phyloP scores from a whole-genome alignment of 2,888 invertebrate genomes.

The Phymatocera aterrima region DNA sequence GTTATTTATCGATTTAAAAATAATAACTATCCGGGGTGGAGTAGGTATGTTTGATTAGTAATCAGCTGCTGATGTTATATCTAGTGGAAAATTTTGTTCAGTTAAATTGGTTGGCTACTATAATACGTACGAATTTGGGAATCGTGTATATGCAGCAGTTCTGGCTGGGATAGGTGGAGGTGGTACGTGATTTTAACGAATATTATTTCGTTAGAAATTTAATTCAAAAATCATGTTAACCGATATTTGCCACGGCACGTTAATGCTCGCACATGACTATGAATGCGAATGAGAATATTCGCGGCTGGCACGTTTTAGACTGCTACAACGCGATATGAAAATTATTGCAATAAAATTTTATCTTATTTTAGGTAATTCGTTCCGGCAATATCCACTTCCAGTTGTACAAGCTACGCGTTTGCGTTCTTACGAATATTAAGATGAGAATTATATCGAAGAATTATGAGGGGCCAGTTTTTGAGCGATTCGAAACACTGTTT shows the following conservation, averaged over 20 bases:
- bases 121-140: background rate
- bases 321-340: constrained; percentile 32
- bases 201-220: constrained; percentile 34
- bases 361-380: background rate
- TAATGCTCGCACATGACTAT: constrained; percentile 42
- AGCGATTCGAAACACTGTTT: no score
- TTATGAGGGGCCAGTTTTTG: no score
- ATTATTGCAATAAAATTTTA: constrained; percentile 10
- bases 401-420: no score
- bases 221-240: constrained; percentile 45
- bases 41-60: constrained; percentile 20
- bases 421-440: no score
- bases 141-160: background rate
- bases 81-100: constrained; percentile 24
- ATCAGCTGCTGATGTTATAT: background rate
- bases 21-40: background rate
- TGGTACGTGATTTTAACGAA: constrained; percentile 24
- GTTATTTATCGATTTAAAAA: constrained; percentile 19
- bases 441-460: no score
- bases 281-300: constrained; percentile 38
- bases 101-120: constrained; percentile 31
- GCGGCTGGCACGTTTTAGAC: background rate
- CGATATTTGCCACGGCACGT: constrained; percentile 39
- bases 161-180: background rate
- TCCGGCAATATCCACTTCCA: no score